A percentile compares a stretch with the other conserved stretches of the same genome.
These are phyloP conservation scores for Phenacoccus solenopsis DNA, from an alignment of 1,140 invertebrate genomes.

Conservation along the genomic window DNA sequence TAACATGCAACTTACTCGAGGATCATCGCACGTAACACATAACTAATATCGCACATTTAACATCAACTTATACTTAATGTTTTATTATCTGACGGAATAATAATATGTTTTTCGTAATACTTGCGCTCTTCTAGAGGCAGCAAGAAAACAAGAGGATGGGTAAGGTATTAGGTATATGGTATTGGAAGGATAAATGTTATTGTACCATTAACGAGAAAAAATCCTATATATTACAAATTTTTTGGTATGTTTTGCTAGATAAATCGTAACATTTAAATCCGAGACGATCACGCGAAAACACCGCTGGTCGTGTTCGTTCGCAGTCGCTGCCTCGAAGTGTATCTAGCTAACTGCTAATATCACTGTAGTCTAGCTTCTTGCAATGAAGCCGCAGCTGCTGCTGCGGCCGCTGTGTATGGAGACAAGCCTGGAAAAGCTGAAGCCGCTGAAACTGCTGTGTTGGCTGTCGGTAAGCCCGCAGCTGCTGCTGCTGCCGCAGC, in stretches of 20 bases:
- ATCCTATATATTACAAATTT: not conserved
- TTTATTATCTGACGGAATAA: not conserved
- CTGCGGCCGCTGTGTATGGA: conserved; percentile 30
- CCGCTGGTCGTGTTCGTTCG: not conserved
- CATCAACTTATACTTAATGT: not conserved
- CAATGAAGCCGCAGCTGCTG: conserved; percentile 28
- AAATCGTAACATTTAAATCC: not conserved
- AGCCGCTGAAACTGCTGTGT: conserved; percentile 25
- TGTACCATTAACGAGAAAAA: not conserved
- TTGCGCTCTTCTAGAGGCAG: not conserved
- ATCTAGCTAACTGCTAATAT: conserved; percentile 20
- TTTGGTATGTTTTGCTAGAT: conserved; percentile 10
- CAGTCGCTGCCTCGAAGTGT: not conserved
- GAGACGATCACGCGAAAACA: not conserved
- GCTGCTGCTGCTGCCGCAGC: conserved; percentile 20
- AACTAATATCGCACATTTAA: conserved; percentile 3
- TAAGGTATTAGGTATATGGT: no score
- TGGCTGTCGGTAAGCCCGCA: conserved; percentile 25
- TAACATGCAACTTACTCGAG: not conserved
- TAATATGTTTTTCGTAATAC: no score
- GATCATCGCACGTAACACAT: not conserved
- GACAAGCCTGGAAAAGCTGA: conserved; percentile 29
- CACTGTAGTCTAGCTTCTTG: conserved; percentile 33
- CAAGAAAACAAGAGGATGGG: not conserved
- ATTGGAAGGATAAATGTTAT: no score